These are phyloP conservation scores for Dicrostonyx torquatus DNA, from an alignment of 2,797 vertebrate genomes.

Conservation along the genomic window DNA sequence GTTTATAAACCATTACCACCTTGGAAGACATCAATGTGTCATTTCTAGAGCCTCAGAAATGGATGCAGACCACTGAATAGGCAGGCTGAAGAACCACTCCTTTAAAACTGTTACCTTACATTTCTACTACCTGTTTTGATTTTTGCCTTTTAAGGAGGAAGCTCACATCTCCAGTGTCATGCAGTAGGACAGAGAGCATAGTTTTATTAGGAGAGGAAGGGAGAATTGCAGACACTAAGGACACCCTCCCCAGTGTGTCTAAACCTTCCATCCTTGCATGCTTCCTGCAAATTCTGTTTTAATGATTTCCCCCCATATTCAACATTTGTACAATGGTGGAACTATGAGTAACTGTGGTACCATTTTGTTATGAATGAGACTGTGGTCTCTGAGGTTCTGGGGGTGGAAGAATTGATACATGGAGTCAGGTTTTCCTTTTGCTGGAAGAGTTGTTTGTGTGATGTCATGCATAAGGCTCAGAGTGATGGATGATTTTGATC, in stretches of 20 bases:
- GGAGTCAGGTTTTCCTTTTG: background rate
- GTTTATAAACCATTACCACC: background rate
- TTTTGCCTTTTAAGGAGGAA: background rate
- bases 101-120: background rate
- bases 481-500: background rate
- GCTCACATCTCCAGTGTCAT: background rate
- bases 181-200: background rate
- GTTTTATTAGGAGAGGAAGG: background rate
- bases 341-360: background rate
- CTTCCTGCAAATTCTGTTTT: background rate
- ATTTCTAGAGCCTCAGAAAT: background rate
- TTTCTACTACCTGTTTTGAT: background rate
- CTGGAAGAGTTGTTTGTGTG: background rate
- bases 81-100: background rate
- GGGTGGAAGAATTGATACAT: background rate
- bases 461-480: accelerated
- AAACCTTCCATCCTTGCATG: background rate
- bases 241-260: background rate
- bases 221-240: background rate
- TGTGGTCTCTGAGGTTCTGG: background rate
- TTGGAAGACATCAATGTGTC: background rate
- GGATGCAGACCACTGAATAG: background rate
- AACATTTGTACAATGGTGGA: accelerated
- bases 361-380: background rate
- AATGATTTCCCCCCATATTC: background rate